Conservation (phyloP, 2,113 vertebrate species). For the Benitochromis conjunctus region DNA sequence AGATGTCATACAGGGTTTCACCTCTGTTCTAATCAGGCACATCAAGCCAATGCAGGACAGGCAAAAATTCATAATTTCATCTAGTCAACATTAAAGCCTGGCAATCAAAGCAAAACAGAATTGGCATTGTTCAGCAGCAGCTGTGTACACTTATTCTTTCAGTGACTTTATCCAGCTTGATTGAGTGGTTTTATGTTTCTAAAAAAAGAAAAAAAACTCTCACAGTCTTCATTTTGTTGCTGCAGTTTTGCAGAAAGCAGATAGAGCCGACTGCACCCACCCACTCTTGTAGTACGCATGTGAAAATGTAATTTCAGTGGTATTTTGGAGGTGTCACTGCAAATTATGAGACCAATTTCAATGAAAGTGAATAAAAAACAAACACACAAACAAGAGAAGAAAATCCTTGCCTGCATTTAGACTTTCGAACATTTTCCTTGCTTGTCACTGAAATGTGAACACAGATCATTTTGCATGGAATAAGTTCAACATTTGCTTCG, state of each 20-base stretch:
- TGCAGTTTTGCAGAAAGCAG: background rate
- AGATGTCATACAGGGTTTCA: background rate
- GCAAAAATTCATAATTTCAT: conserved; percentile 10
- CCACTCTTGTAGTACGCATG: background rate
- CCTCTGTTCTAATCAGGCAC: conserved; percentile 29
- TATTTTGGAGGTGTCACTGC: background rate
- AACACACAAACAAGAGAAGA: background rate
- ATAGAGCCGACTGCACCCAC: background rate
- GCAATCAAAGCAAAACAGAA: conserved; percentile 28
- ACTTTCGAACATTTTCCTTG: background rate
- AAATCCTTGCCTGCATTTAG: background rate
- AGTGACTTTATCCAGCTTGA: background rate
- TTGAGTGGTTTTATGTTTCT: conserved; percentile 3
- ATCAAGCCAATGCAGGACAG: conserved; percentile 16
- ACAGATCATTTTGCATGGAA: background rate
- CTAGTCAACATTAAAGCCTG: background rate
- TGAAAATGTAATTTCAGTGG: background rate
- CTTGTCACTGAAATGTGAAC: background rate
- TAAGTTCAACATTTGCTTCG: background rate
- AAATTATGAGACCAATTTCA: background rate
- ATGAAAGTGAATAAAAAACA: background rate
- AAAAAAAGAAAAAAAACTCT: background rate
- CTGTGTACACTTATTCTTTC: background rate
- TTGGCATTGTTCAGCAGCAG: conserved; percentile 3
- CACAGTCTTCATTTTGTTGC: background rate